Conservation (phyloP, 2,797 vertebrate species). For the Etheostoma perlongum region DNA sequence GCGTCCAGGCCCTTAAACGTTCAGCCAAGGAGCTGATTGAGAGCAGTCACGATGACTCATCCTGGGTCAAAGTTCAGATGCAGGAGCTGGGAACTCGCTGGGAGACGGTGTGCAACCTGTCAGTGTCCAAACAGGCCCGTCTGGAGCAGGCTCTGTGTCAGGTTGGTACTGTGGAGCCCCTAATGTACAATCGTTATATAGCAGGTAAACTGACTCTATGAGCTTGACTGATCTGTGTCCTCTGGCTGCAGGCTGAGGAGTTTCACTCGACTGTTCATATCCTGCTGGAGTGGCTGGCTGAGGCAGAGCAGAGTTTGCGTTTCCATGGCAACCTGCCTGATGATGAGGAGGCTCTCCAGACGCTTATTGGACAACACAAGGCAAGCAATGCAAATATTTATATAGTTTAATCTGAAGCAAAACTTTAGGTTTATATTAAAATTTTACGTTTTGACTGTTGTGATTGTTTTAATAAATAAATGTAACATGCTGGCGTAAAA, state of each 20-base stretch:
- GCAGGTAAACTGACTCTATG: background rate
- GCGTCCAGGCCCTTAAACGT: conserved; percentile 95
- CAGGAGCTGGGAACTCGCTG: conserved; percentile 96
- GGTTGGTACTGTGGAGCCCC: conserved; percentile 71
- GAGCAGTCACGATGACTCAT: conserved; percentile 93
- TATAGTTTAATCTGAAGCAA: background rate
- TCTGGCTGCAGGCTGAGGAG: conserved; percentile 91
- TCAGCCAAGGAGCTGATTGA: conserved; percentile 95
- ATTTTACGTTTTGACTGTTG: conserved; percentile 16
- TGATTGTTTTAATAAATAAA: conserved; percentile 25
- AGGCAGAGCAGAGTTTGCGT: conserved; percentile 96
- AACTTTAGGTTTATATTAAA: background rate
- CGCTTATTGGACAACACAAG: conserved; percentile 95
- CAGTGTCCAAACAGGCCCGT: conserved; percentile 95
- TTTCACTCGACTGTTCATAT: conserved; percentile 97
- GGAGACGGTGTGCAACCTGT: conserved; percentile 96
- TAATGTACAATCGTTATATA: no score
- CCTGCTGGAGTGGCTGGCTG: conserved; percentile 97
- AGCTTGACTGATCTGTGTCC: conserved; percentile 39
- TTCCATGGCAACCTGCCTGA: conserved; percentile 97
- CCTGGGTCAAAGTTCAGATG: conserved; percentile 99
- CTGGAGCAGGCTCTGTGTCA: conserved; percentile 95
- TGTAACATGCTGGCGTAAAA: conserved; percentile 38
- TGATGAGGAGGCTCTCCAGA: conserved; percentile 92
- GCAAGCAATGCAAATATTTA: conserved; percentile 73